These are phyloP conservation scores for Sinocyclocheilus grahami DNA, from an alignment of 2,113 vertebrate species.

Conservation along the genomic window DNA sequence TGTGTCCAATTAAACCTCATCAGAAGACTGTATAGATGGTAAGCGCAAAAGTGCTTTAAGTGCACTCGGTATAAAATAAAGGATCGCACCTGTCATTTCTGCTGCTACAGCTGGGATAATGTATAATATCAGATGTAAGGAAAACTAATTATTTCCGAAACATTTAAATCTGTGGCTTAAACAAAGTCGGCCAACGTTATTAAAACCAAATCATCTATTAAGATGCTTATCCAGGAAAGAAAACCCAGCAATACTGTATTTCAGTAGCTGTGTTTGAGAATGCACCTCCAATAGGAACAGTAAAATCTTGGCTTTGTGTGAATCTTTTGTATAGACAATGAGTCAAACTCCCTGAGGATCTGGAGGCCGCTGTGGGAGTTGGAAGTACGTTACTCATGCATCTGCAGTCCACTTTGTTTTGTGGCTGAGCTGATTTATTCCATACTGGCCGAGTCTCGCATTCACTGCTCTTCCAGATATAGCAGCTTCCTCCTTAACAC, in stretches of 20 bases:
- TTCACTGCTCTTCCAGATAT: slow-evolving; percentile 45
- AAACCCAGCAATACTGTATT: neutral
- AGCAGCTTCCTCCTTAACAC: slow-evolving; percentile 41
- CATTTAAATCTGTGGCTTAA: neutral
- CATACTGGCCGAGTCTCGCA: slow-evolving; percentile 58
- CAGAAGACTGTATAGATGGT: neutral
- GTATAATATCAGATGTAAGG: neutral
- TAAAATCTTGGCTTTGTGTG: neutral
- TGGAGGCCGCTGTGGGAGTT: slow-evolving; percentile 33
- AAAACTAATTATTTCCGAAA: neutral
- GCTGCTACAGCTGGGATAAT: neutral
- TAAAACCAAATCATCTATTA: neutral
- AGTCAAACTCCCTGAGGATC: slow-evolving; percentile 19
- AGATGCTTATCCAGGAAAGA: slow-evolving; percentile 11
- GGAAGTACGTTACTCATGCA: neutral
- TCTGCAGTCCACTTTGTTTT: slow-evolving; percentile 34
- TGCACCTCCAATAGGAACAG: neutral
- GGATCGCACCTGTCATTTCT: neutral
- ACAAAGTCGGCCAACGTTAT: neutral
- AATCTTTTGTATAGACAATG: slow-evolving; percentile 3
- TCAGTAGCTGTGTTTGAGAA: neutral
- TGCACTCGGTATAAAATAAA: neutral
- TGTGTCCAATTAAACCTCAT: neutral
- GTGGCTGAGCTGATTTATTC: slow-evolving; percentile 46
- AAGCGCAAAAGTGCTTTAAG: neutral